A percentile compares a stretch with the other conserved stretches of the same genome.
phyloP scores from a whole-genome alignment of 1,140 invertebrate genomes.

The Meloidogyne chitwoodi region DNA sequence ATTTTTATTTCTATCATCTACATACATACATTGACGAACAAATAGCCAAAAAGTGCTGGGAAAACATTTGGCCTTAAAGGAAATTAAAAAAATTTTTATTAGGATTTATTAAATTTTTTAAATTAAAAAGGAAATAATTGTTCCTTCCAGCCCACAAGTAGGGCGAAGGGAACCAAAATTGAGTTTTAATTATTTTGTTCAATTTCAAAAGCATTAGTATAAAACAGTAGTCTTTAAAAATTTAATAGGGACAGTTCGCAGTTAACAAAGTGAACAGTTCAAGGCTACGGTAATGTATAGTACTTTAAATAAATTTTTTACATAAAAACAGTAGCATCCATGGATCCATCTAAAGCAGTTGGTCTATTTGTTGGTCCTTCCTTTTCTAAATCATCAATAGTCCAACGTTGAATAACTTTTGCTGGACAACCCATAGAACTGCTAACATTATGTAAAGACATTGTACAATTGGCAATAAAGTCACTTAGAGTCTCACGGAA shows the following conservation, averaged over 20 bases:
- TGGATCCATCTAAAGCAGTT: neutral
- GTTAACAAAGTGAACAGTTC: too few relatives aligned
- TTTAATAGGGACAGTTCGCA: too few relatives aligned
- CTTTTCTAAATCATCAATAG: constrained; percentile 2
- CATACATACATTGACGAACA: constrained; percentile 50
- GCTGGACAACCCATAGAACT: constrained; percentile 36
- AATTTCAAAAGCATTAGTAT: too few relatives aligned
- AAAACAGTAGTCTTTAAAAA: too few relatives aligned
- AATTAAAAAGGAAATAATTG: neutral
- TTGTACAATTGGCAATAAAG: constrained; percentile 55
- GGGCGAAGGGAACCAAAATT: neutral
- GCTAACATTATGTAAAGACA: constrained; percentile 34
- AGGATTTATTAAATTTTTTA: neutral
- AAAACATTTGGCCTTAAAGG: constrained; percentile 27
- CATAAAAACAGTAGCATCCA: neutral
- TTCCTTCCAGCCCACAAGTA: too few relatives aligned
- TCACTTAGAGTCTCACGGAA: constrained; percentile 57
- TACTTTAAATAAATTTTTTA: neutral
- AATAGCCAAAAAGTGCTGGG: constrained; percentile 44
- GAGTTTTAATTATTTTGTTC: too few relatives aligned
- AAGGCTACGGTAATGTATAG: too few relatives aligned
- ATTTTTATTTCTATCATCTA: neutral
- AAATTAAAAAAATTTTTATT: neutral
- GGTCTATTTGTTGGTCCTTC: neutral
- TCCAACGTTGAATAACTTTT: constrained; percentile 47